Evolutionary conservation across 92 coral and sea anemone genomes (phyloP), one percentile per base, ranked within the genome.

Genomic region (Zoanthus sociatus): DNA sequence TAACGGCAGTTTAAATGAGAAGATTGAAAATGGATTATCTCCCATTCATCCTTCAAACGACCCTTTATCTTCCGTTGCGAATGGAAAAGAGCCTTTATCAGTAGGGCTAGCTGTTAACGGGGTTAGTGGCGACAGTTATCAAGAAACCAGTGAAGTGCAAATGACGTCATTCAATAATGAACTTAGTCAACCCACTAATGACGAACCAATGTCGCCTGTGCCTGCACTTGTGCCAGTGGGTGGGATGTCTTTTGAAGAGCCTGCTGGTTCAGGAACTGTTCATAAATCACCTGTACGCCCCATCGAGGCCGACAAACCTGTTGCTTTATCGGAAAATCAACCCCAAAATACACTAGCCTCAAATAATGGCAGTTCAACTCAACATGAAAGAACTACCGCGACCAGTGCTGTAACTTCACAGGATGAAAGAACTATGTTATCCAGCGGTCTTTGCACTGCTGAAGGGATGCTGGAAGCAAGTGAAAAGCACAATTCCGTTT

Each of bases 201-300:
- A 81, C 6, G 85, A 81, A 81, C 85, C 85, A 46, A 81, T 81
- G 85, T 81, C 85, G 16, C 85, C 85, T 45, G 75, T 81, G 12
- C 85, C 85, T 3, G 85, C 85, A 12, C 85, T 81, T 46, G 85
- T 81, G 18, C 85, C 85, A 5, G 85, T 81, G 3, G 85, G 85
- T 37, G 85, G 63, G 37, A 55, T 44, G 3, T 73, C 85, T n/a
- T 81, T 45, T 31, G 85, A 81, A 51, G 85, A 81, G 30, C 74
- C 60, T n/a, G 85, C 26, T 1, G 48, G 48, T 5, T 60, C 84
- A 11, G 44, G 21, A 18, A 6, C 64, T 5, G 4, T 14, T 58
- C 64, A 58, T 58, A 58, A 58, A 58, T 58, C 64, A 58, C 0
- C 64, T 58, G 0, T 20, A 58, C 16, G 6, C 64, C 1, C 64